Percentiles rank a stretch among this genome's conserved stretches.
These are phyloP conservation scores for Anarhynchus alexandrinus DNA, from an alignment of 2,113 vertebrate genomes.

Conservation along the genomic window DNA sequence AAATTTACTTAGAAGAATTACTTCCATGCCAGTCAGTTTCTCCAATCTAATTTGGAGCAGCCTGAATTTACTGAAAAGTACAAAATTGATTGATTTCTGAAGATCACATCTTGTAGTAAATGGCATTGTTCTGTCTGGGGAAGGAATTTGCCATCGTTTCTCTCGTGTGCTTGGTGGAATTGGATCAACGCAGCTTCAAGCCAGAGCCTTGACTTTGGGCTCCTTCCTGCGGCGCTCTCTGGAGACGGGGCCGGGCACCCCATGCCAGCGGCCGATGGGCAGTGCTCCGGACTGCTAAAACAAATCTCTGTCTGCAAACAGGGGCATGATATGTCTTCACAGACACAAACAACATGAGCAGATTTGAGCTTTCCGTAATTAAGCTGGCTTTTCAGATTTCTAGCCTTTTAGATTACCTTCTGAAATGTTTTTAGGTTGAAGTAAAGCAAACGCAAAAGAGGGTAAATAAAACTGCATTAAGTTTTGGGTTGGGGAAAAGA, in stretches of 20 bases:
- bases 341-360: fast-evolving
- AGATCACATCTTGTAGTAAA: neutral
- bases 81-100: neutral
- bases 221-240: neutral
- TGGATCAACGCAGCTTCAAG: neutral
- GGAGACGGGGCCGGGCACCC: fast-evolving
- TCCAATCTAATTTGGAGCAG: neutral
- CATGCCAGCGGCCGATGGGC: fast-evolving
- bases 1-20: slow-evolving; percentile 2
- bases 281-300: neutral
- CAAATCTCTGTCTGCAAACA: neutral
- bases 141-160: neutral
- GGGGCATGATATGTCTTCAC: neutral
- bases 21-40: neutral
- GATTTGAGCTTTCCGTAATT: neutral
- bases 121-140: neutral
- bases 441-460: neutral
- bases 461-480: neutral
- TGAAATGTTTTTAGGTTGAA: neutral
- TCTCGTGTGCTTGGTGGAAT: neutral
- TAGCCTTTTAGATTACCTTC: neutral
- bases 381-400: neutral
- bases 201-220: neutral
- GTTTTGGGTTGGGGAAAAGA: neutral
- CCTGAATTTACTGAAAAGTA: neutral